Evolutionary conservation across 2,888 invertebrate genomes (phyloP), one percentile per base, ranked within the genome.

Genomic region (Invenusta paracnida): DNA sequence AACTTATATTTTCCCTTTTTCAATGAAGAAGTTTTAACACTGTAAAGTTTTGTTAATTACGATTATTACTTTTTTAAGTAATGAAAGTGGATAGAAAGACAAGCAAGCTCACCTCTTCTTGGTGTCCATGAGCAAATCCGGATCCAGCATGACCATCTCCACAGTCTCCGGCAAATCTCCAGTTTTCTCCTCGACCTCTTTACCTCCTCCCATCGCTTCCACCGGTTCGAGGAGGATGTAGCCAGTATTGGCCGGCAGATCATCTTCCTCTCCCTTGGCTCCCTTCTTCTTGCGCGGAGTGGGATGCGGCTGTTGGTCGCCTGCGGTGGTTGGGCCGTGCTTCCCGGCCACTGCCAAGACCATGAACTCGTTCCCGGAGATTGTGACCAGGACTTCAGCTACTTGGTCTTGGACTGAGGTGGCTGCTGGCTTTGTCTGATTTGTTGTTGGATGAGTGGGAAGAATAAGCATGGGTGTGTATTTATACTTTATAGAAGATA

Each of bases 291-390:
- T 48, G 5, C 17, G 11, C 11, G 48, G 5, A 48, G 17, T 5
- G 48, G 48, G 48, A n/a, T n/a, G n/a, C n/a, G n/a, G n/a, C n/a
- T n/a, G n/a, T n/a, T n/a, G n/a, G n/a, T n/a, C n/a, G n/a, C n/a
- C n/a, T n/a, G n/a, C n/a, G n/a, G n/a, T n/a, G 48, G 5, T 17
- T 11, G 48, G 48, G 17, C 48, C 48, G 48, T 48, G 48, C 48
- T 89, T 89, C n/a, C 89, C 89, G 0, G 90, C 90, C n/a, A 89
- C 89, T 5, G 89, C 89, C 85, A 90, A 88, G 1, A 91, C 89
- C 86, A 90, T 90, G 87, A 91, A 91, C 23, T 89, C 88, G 1
- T 90, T 90, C 11, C 91, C 91, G 83, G 89, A 90, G 17, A 88
- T 88, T 1, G 91, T 90, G 11, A 87, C 87, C 17, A 91, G 87